Base-by-base conservation (phyloP, 2,888 invertebrate genomes). In the Polyommatus icarus region DNA sequence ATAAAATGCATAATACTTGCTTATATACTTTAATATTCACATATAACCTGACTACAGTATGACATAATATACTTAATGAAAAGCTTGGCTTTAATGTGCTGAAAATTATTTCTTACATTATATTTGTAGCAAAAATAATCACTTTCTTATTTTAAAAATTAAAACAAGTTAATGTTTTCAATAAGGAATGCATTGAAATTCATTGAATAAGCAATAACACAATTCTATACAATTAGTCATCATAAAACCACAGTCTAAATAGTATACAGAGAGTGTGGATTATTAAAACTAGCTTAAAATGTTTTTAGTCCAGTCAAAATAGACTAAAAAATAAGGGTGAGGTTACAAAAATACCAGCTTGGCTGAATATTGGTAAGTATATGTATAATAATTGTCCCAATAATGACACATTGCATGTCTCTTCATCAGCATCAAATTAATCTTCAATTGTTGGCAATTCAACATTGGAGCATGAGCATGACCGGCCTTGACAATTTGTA, bases 11-110 rank as follows among this genome's bases (percentile, higher is more conserved):
- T 24, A 40, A 29, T 24, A 8, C 76, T 57, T 78, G 78, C 67
- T 80, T 77, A 78, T 54, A 80, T 76, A 76, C 76, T 75, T 80
- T 80, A 61, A 78, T 79, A 77, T 79, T 76, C 71, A 78, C 50
- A 40, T 78, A 75, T 75, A 24, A 57, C 61, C 40, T 73, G 79
- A 78, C 57, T 72, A 72, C 57, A 72, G 77, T 79, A 79, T 77
- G 78, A 80, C 78, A 80, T 7, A 3, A n/a, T 61, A 80, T 80
- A 80, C 75, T 15, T 54, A 81, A 79, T 61, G 76, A 80, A 78
- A 82, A 81, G 80, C 81, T 77, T 78, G 79, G 77, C 77, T 78
- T 78, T 36, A 75, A 71, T 15, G 72, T 80, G 77, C 78, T 78
- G 57, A 54, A 78, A 72, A 73, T 72, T 32, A 77, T 40, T 72